Percentiles rank a stretch among this genome's conserved stretches.
phyloP scores from a whole-genome alignment of 2,113 vertebrate genomes.

The Erythrocebus patas region DNA sequence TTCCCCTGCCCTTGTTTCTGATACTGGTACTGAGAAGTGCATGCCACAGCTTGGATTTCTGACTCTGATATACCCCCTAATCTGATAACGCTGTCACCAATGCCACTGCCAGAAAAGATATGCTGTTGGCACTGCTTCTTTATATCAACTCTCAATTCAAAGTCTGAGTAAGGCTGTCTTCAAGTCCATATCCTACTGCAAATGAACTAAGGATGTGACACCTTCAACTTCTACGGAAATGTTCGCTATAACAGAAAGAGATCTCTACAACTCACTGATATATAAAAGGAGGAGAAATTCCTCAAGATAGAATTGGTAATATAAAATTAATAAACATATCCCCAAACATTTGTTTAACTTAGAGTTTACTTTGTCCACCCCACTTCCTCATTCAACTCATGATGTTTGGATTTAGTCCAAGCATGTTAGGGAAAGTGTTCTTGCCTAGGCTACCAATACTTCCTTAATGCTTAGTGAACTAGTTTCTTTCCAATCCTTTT shows the following conservation, averaged over 20 bases:
- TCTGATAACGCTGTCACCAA: background rate
- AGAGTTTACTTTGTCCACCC: background rate
- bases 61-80: background rate
- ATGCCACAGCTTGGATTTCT: background rate
- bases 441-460: background rate
- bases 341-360: background rate
- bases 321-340: background rate
- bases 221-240: background rate
- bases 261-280: background rate
- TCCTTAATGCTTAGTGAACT: background rate
- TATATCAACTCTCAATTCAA: background rate
- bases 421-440: background rate
- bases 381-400: background rate
- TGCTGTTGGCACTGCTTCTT: background rate
- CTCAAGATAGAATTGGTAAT: background rate
- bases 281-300: background rate
- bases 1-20: background rate
- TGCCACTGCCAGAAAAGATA: background rate
- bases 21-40: background rate
- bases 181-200: background rate
- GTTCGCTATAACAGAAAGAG: background rate
- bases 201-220: background rate
- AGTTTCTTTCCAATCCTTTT: background rate
- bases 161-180: background rate
- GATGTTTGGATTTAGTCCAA: background rate